Evolutionary conservation across 2,888 invertebrate species (phyloP), one percentile per base, ranked within the genome.

Genomic region (Fissipunctia ypsillon): DNA sequence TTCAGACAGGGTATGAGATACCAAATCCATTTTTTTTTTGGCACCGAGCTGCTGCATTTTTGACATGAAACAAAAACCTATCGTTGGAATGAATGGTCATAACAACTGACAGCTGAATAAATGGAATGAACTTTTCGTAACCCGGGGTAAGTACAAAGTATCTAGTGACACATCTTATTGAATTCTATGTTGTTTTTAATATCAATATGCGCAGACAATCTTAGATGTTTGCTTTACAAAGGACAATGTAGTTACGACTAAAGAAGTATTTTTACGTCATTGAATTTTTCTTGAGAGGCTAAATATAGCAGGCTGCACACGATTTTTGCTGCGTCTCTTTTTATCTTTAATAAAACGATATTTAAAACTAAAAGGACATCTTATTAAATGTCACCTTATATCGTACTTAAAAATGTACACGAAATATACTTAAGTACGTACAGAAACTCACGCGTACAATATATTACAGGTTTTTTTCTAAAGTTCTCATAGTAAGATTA

Each of bases 181-280:
- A 48, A 38, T 38, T 48, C 16, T 28, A n/a, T 19, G 28, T 38
- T 50, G 28, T 5, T 2, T n/a, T 19, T 22, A 38, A 16, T 38
- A 50, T 68, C 0, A n/a, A 3, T 31, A 31, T 41, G 6, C 0
- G 22, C 1, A 14, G 9, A 35, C 22, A 48, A 1, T 48, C 7
- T 63, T 31, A 22, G 22, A 45, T 66, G 25, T 25, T 67, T 67
- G 7, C 10, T 69, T 67, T 10, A 25, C 4, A 66, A 28, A 38
- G 10, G 67, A 48, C 66, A 48, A 68, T 38, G 25, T 16, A n/a
- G 31, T 43, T 31, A 45, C 10, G 3, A 48, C 19, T 66, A 25
- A 45, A n/a, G 3, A 22, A 0, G 16, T 25, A 9, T 48, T 16
- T 35, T 25, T 67, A 22, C 45, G 43, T 64, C 31, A 25, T 12